These are phyloP conservation scores for Physocephala rufipes DNA, from an alignment of 2,888 invertebrate genomes.

Conservation along the genomic window DNA sequence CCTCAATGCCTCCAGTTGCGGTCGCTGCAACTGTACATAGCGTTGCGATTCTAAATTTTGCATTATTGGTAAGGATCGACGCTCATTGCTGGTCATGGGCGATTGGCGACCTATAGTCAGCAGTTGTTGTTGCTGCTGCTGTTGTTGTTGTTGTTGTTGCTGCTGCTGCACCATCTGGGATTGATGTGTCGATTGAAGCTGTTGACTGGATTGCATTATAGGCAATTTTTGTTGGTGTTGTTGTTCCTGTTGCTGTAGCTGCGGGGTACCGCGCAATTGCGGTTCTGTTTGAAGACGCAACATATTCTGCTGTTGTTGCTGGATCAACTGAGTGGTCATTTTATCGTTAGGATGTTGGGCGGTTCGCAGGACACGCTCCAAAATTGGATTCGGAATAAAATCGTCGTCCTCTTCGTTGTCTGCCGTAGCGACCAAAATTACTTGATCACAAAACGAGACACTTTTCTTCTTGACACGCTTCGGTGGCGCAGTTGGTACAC, in stretches of 20 bases:
- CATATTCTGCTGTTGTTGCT: conserved; percentile 66
- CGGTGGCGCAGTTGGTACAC: not conserved
- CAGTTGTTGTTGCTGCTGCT: conserved; percentile 30
- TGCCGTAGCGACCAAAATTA: conserved; percentile 90
- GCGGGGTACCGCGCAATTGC: conserved; percentile 57
- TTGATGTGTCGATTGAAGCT: conserved; percentile 32
- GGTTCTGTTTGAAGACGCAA: conserved; percentile 67
- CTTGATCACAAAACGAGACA: conserved; percentile 94
- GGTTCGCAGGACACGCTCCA: conserved; percentile 84
- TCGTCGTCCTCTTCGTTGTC: conserved; percentile 92
- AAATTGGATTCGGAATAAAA: conserved; percentile 89
- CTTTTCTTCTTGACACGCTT: conserved; percentile 86
- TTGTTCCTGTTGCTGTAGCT: conserved; percentile 43
- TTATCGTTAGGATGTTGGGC: conserved; percentile 73
- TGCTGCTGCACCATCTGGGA: conserved; percentile 29
- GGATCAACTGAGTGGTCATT: conserved; percentile 69
- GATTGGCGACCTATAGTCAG: conserved; percentile 51
- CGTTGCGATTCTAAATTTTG: conserved; percentile 60
- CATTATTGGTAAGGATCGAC: conserved; percentile 45
- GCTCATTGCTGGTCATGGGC: conserved; percentile 53
- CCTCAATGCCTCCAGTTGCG: conserved; percentile 54
- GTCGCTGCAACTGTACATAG: conserved; percentile 60
- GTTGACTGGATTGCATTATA: not conserved
- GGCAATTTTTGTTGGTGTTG: conserved; percentile 26
- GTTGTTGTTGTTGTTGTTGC: conserved; percentile 37